phyloP scores from a whole-genome alignment of 2,888 invertebrate species.

The Chrysolina haemoptera region DNA sequence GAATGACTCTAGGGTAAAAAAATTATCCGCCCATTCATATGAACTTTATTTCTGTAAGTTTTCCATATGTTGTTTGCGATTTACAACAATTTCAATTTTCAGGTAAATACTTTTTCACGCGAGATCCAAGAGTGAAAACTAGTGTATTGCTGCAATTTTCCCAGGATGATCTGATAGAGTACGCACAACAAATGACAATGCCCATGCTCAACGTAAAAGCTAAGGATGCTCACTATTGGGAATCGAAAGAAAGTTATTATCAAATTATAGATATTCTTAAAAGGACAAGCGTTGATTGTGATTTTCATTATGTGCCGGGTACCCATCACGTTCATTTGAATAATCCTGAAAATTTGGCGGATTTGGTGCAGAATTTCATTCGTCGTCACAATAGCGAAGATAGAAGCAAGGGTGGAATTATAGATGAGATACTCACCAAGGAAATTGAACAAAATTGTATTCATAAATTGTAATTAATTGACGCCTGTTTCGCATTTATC shows the following conservation, averaged over 20 bases:
- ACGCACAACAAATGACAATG: conserved; percentile 74
- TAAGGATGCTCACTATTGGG: conserved; percentile 72
- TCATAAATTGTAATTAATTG: neutral
- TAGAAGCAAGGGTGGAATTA: conserved; percentile 50
- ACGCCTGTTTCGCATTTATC: neutral
- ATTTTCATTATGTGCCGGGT: conserved; percentile 76
- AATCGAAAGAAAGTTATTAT: conserved; percentile 73
- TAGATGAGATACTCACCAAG: neutral
- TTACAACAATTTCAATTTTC: conserved; percentile 33
- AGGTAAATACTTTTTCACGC: conserved; percentile 74
- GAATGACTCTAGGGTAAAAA: no score
- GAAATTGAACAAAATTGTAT: neutral
- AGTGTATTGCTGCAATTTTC: conserved; percentile 71
- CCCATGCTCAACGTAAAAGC: conserved; percentile 75
- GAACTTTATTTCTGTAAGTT: no score
- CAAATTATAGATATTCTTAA: conserved; percentile 73
- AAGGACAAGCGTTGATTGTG: conserved; percentile 72
- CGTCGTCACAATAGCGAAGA: conserved; percentile 52
- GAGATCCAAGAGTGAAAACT: conserved; percentile 78
- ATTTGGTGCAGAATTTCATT: conserved; percentile 63
- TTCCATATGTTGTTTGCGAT: neutral
- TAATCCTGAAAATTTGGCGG: conserved; percentile 73
- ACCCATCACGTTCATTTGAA: conserved; percentile 84
- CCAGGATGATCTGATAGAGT: conserved; percentile 72
- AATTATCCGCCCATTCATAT: no score